These are phyloP conservation scores for Nettapus auritus DNA, from an alignment of 2,113 vertebrate genomes.

Conservation along the genomic window DNA sequence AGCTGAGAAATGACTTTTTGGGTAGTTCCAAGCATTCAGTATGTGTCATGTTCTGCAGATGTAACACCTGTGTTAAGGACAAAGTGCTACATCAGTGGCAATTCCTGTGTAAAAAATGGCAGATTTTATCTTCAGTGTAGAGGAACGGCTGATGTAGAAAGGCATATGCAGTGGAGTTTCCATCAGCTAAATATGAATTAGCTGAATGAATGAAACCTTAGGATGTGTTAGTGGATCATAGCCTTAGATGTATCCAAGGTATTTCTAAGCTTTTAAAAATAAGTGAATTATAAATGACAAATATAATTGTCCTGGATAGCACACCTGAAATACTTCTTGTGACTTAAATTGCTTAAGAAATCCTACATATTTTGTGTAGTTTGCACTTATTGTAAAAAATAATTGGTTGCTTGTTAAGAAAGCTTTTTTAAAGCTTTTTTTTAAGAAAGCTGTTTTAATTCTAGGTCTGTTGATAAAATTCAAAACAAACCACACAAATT, in stretches of 20 bases:
- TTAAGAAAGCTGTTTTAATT: not conserved
- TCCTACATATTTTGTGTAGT: not conserved
- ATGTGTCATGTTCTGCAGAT: not conserved
- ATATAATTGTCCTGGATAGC: not conserved
- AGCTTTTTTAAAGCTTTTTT: no score
- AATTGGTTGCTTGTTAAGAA: not conserved
- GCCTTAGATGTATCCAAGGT: not conserved
- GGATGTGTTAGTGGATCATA: not conserved
- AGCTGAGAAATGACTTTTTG: not conserved
- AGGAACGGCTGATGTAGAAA: not conserved
- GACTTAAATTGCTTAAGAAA: not conserved
- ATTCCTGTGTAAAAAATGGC: not conserved
- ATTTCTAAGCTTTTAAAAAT: not conserved
- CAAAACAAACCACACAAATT: not conserved
- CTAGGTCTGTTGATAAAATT: not conserved
- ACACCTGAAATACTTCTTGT: not conserved
- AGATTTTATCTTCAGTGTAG: not conserved
- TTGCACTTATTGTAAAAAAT: not conserved
- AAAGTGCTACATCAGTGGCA: not conserved
- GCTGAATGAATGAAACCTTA: not conserved
- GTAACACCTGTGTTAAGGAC: not conserved
- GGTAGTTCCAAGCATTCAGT: not conserved
- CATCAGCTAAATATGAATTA: not conserved
- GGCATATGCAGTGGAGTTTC: not conserved
- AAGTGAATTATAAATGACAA: not conserved